Evolutionary conservation across 2,888 invertebrate species (phyloP).

Genomic region (Malthinus seriepunctatus): DNA sequence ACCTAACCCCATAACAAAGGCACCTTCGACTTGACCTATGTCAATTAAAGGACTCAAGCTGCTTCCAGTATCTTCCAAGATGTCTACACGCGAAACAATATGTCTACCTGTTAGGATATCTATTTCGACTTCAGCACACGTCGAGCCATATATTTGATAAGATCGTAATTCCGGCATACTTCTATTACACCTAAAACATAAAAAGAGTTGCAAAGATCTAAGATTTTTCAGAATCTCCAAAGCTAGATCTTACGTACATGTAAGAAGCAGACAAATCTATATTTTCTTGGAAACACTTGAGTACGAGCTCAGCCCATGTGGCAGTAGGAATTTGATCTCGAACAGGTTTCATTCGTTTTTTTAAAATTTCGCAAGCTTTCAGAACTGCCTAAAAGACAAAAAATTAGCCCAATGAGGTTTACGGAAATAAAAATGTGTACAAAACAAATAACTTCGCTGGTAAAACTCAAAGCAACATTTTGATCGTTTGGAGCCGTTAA

Average conservation of each 20-base stretch:
- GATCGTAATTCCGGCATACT: not conserved
- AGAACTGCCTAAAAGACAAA: not conserved
- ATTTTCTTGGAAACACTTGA: constrained; percentile 57
- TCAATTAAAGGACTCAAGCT: not conserved
- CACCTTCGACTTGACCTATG: not conserved
- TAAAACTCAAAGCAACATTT: not conserved
- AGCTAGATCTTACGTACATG: not conserved
- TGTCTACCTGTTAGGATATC: constrained; percentile 55
- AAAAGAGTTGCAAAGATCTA: no score
- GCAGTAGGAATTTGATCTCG: constrained; percentile 53
- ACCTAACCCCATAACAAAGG: not conserved
- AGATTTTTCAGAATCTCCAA: no score
- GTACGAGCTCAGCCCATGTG: constrained; percentile 61
- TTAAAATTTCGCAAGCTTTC: constrained; percentile 42
- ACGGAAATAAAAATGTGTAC: not conserved
- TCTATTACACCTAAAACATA: no score
- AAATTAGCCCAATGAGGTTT: not conserved
- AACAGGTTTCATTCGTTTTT: constrained; percentile 65
- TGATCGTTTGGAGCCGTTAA: not conserved
- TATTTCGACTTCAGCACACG: constrained; percentile 70
- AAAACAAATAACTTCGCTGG: constrained; percentile 50
- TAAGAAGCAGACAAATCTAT: constrained; percentile 57
- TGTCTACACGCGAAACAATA: constrained; percentile 67
- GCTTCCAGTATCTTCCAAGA: constrained; percentile 66
- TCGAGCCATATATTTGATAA: constrained; percentile 62